phyloP scores from a whole-genome alignment of 2,888 invertebrate species.

The Tetragonisca angustula region DNA sequence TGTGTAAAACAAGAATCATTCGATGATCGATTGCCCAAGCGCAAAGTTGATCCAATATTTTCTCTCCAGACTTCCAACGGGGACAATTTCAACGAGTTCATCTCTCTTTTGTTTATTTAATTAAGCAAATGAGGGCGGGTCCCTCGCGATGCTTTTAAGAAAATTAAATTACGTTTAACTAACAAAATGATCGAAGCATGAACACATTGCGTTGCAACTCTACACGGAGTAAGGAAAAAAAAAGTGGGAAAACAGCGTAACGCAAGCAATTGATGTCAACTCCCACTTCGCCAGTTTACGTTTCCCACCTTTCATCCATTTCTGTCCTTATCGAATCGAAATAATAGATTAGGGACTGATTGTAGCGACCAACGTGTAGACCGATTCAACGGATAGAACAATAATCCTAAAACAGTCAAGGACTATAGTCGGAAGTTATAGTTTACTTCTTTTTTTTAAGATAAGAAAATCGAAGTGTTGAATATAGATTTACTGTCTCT shows the following conservation, averaged over 20 bases:
- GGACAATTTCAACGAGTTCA: not conserved
- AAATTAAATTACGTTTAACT: not conserved
- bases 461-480: not conserved
- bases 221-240: not conserved
- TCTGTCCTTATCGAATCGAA: not conserved
- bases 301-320: not conserved
- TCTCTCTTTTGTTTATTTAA: not conserved
- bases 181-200: not conserved
- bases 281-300: not conserved
- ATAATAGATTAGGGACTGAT: not conserved
- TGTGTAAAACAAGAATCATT: not conserved
- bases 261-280: not conserved
- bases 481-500: not conserved
- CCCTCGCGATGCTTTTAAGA: not conserved
- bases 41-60: slow-evolving; percentile 12
- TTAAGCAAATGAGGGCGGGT: slow-evolving; percentile 3
- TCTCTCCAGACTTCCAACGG: not conserved
- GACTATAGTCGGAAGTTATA: not conserved
- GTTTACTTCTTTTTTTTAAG: not conserved
- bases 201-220: not conserved
- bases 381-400: not conserved
- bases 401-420: not conserved
- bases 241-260: not conserved
- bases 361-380: not conserved
- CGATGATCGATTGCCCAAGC: slow-evolving; percentile 35